Base-by-base conservation (phyloP, 2,888 invertebrate species). In the Endomychus coccineus region DNA sequence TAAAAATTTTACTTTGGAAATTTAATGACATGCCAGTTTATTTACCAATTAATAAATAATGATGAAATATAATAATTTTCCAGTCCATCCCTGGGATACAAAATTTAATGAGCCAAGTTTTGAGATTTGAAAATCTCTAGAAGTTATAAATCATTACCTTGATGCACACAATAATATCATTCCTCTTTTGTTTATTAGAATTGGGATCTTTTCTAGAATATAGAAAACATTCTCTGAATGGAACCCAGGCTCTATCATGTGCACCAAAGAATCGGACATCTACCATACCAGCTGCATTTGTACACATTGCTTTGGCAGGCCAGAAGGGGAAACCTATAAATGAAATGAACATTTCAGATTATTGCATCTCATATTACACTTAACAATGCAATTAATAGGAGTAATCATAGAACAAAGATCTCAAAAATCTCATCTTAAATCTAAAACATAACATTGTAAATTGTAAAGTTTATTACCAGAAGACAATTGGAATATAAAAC, bases 191-290 rank as follows among this genome's bases (percentile, higher is more conserved):
- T 55, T 77, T 69, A 58, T 79, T 63, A 52, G 74, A 62, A 54
- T 82, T 81, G 0, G 81, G 81, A 56, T 82, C 80, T 50, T 80
- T 80, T 52, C 80, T 75, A 0, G 85, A 88, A 60, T 84, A 85
- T 3, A 92, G 70, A 61, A 76, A 91, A 56, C 90, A 86, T 61
- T 91, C 87, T 48, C 80, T 80, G 0, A 80, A 73, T 0, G 85
- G 80, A 9, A 94, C 85, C 88, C 91, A 90, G 4, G 92, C 90
- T 35, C 90, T 74, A 66, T 95, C 94, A 67, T 96, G 94, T 11
- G 86, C 89, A 1, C 95, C 95, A 67, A 96, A 96, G 69, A 96
- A 96, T 2, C 92, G 70, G 2, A 91, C 91, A 64, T 95, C 92
- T 0, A 92, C 87, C 51, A 77, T 67, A 0, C 82, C 78, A 5